Evolutionary conservation across 2,888 invertebrate species (phyloP), one percentile per base, ranked within the genome.

Genomic region (Colostygia pectinataria): DNA sequence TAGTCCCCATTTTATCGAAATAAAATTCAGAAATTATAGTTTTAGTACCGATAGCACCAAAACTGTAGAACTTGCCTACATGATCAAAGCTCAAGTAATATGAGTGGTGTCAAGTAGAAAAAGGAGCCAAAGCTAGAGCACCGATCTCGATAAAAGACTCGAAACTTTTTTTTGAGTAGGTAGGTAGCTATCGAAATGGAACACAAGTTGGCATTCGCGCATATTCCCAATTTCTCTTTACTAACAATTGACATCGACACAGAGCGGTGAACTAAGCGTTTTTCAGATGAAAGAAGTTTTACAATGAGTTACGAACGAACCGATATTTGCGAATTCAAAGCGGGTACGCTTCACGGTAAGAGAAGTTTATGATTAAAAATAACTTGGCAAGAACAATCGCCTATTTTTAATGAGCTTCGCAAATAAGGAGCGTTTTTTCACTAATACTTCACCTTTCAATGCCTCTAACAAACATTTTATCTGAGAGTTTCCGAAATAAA

Each of bases 161-260:
- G 48, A 53, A 64, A 67, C 61, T 61, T 66, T 51, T 65, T 70
- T 68, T 66, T 55, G 51, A 54, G 41, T 63, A 44, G 43, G 71
- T 65, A 51, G 57, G 8, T 7, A 28, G 6, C 54, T 57, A 60
- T 68, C 47, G 53, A 64, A 47, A 49, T 46, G 54, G 47, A 58
- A 64, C 57, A 59, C 53, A 61, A 53, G 29, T 47, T 51, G 44
- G 58, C 57, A 59, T 53, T 61, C 58, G 53, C 53, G 52, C 45
- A 57, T 59, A 61, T 59, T 61, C 61, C 41, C 55, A 58, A 55
- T 59, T 58, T 4, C 15, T 3, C 2, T 48, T 38, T 39, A 44
- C 29, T 37, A 33, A 42, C 51, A 57, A 40, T 51, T 42, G 47
- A 50, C 55, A 55, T 45, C 12, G 4, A 13, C 37, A 20, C 41